A percentile compares a stretch with the other conserved stretches of the same genome.
These are phyloP conservation scores for Eremobia ochroleuca DNA, from an alignment of 2,888 invertebrate genomes.

Conservation along the genomic window DNA sequence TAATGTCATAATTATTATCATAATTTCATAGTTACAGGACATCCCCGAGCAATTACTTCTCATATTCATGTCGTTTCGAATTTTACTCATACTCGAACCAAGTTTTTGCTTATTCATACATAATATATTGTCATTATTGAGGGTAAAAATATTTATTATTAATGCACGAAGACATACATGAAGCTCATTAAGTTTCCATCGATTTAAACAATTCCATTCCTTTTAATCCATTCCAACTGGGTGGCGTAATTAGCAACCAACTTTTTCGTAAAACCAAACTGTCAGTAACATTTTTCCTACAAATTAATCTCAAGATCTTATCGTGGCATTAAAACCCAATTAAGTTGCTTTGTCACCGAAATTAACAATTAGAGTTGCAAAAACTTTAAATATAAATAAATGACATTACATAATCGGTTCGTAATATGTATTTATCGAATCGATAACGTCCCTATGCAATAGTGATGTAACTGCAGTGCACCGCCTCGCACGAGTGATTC, in stretches of 20 bases:
- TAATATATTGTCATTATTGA: not conserved
- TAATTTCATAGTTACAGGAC: conserved; percentile 18
- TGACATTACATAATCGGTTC: conserved; percentile 46
- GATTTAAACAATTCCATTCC: conserved; percentile 20
- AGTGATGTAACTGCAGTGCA: conserved; percentile 55
- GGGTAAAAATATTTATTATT: not conserved
- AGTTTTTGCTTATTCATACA: not conserved
- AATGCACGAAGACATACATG: not conserved
- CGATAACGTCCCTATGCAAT: conserved; percentile 60
- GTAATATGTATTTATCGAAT: conserved; percentile 60
- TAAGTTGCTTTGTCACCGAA: conserved; percentile 50
- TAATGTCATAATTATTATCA: conserved; percentile 14
- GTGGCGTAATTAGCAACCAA: conserved; percentile 27
- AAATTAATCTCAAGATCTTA: conserved; percentile 47
- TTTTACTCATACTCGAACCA: not conserved
- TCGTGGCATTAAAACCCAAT: conserved; percentile 51
- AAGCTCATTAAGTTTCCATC: conserved; percentile 8
- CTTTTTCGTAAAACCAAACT: conserved; percentile 45
- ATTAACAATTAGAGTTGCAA: conserved; percentile 41
- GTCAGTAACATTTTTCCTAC: conserved; percentile 37
- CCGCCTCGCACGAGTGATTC: conserved; percentile 49
- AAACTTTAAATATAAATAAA: conserved; percentile 35
- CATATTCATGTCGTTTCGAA: not conserved
- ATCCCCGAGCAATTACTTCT: not conserved
- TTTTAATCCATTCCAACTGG: conserved; percentile 11